Evolutionary conservation across 64 coral and sea anemone genomes (phyloP).

Genomic region (Dendronephthya gigantea): DNA sequence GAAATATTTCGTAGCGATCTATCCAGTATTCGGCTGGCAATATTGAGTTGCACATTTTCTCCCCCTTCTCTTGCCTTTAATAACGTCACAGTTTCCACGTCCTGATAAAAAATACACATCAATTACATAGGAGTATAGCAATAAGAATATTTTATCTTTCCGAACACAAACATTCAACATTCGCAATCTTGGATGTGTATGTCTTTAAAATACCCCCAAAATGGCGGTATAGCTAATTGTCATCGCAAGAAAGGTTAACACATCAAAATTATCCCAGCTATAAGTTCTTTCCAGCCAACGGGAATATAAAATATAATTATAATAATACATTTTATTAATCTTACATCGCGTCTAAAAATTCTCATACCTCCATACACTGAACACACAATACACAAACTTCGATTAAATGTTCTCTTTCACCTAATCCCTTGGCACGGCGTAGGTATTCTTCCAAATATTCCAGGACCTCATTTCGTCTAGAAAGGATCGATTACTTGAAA

Average conservation of each 20-base stretch:
- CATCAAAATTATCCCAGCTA: no score
- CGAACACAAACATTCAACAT: no score
- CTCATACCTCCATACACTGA: slow-evolving; percentile 72
- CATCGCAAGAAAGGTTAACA: no score
- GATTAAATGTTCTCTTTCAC: slow-evolving; percentile 16
- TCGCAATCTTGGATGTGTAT: no score
- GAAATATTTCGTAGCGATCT: not conserved
- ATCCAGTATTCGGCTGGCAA: not conserved
- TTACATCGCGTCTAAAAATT: no score
- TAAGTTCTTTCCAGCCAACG: not conserved
- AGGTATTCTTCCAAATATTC: slow-evolving; percentile 43
- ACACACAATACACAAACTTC: slow-evolving; percentile 69
- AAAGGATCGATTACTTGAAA: not conserved
- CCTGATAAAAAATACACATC: not conserved
- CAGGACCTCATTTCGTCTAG: slow-evolving; percentile 25
- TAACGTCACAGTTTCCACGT: not conserved
- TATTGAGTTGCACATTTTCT: not conserved
- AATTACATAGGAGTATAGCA: no score
- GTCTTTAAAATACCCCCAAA: no score
- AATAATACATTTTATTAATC: no score
- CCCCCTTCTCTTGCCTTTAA: not conserved
- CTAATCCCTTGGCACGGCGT: slow-evolving; percentile 22
- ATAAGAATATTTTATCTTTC: not conserved
- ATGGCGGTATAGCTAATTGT: no score
- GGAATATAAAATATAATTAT: not conserved